phyloP scores from a whole-genome alignment of 2,888 invertebrate species.

The Tenthredo distinguenda region DNA sequence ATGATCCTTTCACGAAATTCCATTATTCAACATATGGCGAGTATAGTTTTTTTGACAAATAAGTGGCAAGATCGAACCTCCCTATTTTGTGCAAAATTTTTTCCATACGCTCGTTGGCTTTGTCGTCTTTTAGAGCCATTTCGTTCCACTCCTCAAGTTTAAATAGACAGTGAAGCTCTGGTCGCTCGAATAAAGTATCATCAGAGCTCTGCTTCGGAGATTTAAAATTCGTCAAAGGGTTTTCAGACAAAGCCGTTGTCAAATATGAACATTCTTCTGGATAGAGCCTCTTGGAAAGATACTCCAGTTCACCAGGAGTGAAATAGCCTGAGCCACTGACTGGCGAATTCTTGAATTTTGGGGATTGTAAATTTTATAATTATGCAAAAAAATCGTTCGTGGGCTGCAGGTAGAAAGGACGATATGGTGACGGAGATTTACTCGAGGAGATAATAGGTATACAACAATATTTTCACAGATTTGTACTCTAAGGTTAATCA shows the following conservation, averaged over 20 bases:
- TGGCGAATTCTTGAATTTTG: constrained; percentile 27
- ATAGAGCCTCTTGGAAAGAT: constrained; percentile 56
- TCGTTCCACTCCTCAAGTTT: constrained; percentile 57
- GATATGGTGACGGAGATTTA: too few relatives aligned
- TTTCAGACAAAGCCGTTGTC: constrained; percentile 33
- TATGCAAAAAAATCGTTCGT: background rate
- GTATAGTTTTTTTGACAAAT: constrained; percentile 16
- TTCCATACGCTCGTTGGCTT: constrained; percentile 55
- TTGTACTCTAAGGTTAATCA: background rate
- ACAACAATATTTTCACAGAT: background rate
- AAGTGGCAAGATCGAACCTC: constrained; percentile 53
- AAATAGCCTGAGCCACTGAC: constrained; percentile 53
- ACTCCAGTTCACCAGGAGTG: constrained; percentile 56
- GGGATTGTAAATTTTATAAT: background rate
- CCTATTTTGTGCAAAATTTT: constrained; percentile 53
- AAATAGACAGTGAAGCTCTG: constrained; percentile 53
- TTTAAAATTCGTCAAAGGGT: background rate
- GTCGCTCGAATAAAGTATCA: background rate
- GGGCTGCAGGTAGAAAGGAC: too few relatives aligned
- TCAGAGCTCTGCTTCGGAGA: background rate
- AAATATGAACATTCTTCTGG: constrained; percentile 57
- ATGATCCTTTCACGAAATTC: too few relatives aligned
- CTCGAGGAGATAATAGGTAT: too few relatives aligned
- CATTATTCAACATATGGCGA: background rate
- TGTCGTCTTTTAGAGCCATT: constrained; percentile 46